A percentile compares a stretch with the other conserved stretches of the same genome.
phyloP scores from a whole-genome alignment of 2,888 invertebrate genomes.

The Acleris laterana region DNA sequence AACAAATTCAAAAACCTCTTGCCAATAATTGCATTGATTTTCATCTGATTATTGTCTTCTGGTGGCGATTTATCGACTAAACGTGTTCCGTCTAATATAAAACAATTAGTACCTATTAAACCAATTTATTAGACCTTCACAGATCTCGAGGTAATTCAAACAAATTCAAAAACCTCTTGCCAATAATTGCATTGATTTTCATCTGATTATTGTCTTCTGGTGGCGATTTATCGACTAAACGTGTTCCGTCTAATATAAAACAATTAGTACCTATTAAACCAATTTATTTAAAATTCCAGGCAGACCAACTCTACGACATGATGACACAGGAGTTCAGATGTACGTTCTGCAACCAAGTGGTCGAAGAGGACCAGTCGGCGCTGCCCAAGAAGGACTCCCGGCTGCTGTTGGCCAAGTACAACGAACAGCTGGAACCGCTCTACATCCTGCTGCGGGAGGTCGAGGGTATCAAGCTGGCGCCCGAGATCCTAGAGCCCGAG shows the following conservation, averaged over 20 bases:
- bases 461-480: slow-evolving; percentile 96
- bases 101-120: no score
- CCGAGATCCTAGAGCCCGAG: slow-evolving; percentile 97
- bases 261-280: no score
- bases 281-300: slow-evolving; percentile 72
- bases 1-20: background rate
- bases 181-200: background rate
- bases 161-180: background rate
- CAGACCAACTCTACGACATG: slow-evolving; percentile 94
- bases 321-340: slow-evolving; percentile 94
- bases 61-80: no score
- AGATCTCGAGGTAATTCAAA: slow-evolving; percentile 91
- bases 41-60: no score
- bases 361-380: slow-evolving; percentile 97
- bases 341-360: slow-evolving; percentile 94
- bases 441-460: slow-evolving; percentile 95
- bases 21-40: background rate
- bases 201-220: no score
- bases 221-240: no score
- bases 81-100: no score
- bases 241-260: no score
- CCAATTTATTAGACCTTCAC: slow-evolving; percentile 98
- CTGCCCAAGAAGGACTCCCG: slow-evolving; percentile 97
- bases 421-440: slow-evolving; percentile 96
- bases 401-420: slow-evolving; percentile 94